phyloP scores from a whole-genome alignment of 2,888 invertebrate species.

The Xanthorhoe designata region DNA sequence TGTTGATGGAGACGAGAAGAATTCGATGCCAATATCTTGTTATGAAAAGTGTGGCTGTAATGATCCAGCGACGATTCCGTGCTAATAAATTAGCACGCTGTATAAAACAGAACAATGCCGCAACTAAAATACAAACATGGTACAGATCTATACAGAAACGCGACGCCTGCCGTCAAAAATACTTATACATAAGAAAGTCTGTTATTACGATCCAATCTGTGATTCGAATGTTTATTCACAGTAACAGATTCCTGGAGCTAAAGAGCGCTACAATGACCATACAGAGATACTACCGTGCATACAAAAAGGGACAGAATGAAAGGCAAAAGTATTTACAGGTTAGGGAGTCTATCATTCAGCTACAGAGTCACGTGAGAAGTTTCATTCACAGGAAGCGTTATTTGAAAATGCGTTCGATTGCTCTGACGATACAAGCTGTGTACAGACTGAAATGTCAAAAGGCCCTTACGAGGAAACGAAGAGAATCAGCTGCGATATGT shows the following conservation, averaged over 20 bases:
- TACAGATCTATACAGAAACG: slow-evolving; percentile 62
- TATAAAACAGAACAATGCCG: slow-evolving; percentile 53
- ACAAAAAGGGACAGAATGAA: slow-evolving; percentile 51
- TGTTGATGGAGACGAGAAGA: slow-evolving; percentile 52
- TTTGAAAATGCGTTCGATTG: slow-evolving; percentile 55
- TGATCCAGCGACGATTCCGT: slow-evolving; percentile 70
- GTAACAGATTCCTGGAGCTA: slow-evolving; percentile 54
- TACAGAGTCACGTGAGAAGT: slow-evolving; percentile 59
- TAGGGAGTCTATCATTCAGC: slow-evolving; percentile 51
- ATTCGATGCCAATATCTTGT: slow-evolving; percentile 56
- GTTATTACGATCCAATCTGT: slow-evolving; percentile 66
- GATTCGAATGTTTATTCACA: slow-evolving; percentile 63
- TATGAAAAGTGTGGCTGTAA: slow-evolving; percentile 55
- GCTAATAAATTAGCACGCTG: slow-evolving; percentile 52
- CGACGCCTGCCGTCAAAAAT: slow-evolving; percentile 56
- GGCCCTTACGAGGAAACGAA: slow-evolving; percentile 50
- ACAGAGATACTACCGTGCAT: slow-evolving; percentile 72
- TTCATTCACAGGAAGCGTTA: slow-evolving; percentile 63
- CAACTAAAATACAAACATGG: slow-evolving; percentile 70
- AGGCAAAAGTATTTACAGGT: slow-evolving; percentile 53
- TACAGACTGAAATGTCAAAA: slow-evolving; percentile 64
- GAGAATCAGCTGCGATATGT: slow-evolving; percentile 60
- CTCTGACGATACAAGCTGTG: slow-evolving; percentile 66
- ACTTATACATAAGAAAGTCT: slow-evolving; percentile 57
- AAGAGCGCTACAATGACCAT: slow-evolving; percentile 59